Evolutionary conservation across 1,140 invertebrate species (phyloP).

Genomic region (Lutraria rhynchaena): DNA sequence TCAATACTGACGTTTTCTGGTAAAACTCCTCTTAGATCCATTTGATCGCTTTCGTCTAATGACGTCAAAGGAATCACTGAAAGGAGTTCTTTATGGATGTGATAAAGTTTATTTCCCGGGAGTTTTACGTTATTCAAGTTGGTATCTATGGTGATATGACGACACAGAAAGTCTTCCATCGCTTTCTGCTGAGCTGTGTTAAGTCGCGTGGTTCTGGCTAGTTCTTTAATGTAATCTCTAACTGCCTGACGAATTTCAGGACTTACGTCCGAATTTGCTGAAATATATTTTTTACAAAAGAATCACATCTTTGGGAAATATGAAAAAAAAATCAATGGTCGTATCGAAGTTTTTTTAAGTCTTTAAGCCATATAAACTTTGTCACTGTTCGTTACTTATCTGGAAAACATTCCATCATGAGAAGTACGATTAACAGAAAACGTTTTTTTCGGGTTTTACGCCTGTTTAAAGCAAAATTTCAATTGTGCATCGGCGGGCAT

Average conservation of each 20-base stretch:
- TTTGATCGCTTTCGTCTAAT: constrained; percentile 57
- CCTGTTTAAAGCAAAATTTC: too few relatives aligned
- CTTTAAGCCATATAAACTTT: too few relatives aligned
- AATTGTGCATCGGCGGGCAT: too few relatives aligned
- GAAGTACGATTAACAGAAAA: too few relatives aligned
- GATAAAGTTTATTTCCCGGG: constrained; percentile 33
- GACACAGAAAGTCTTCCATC: constrained; percentile 56
- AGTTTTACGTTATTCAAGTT: constrained; percentile 43
- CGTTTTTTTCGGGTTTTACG: too few relatives aligned
- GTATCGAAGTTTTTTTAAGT: too few relatives aligned
- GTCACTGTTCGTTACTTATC: too few relatives aligned
- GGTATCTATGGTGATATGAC: constrained; percentile 55
- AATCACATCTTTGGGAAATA: too few relatives aligned
- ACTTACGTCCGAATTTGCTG: constrained; percentile 51
- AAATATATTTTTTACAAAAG: too few relatives aligned
- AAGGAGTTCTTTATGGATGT: constrained; percentile 33
- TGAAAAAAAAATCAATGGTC: too few relatives aligned
- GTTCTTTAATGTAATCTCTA: constrained; percentile 53
- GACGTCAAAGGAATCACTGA: constrained; percentile 26
- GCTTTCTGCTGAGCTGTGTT: constrained; percentile 49
- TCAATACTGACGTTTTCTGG: constrained; percentile 55
- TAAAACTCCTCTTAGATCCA: constrained; percentile 31
- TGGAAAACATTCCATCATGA: too few relatives aligned
- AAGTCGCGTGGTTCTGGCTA: constrained; percentile 49
- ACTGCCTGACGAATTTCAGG: constrained; percentile 48